These are phyloP conservation scores for Gallinago media DNA, from an alignment of 2,113 vertebrate species.

Conservation along the genomic window DNA sequence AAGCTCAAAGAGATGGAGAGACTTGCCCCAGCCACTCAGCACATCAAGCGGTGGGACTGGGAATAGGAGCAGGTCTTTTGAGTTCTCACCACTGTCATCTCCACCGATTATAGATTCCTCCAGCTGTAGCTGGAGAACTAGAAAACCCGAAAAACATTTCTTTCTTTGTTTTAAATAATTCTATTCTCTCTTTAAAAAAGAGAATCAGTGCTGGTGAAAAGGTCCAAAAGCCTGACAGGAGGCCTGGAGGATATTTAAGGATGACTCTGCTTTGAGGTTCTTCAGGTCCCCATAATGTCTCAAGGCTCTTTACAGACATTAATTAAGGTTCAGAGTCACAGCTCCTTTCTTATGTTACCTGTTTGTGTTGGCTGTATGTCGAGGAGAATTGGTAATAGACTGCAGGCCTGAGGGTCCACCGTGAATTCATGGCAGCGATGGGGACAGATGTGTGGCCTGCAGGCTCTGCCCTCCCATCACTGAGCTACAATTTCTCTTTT, in stretches of 20 bases:
- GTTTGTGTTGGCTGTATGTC: not conserved
- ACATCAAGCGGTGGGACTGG: not conserved
- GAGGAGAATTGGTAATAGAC: not conserved
- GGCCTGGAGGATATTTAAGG: not conserved
- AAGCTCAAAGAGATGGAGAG: not conserved
- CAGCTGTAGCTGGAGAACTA: not conserved
- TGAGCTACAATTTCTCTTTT: not conserved
- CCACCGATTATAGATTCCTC: not conserved
- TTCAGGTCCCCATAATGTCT: not conserved
- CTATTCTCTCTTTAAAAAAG: not conserved
- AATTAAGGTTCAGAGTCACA: not conserved
- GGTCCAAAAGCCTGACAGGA: not conserved
- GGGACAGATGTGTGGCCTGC: not conserved
- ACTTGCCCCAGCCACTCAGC: not conserved
- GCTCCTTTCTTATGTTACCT: not conserved
- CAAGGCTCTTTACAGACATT: not conserved
- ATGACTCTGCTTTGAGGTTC: not conserved
- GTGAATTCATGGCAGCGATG: not conserved
- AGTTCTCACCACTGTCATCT: not conserved
- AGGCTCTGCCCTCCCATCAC: not conserved
- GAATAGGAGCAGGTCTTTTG: not conserved
- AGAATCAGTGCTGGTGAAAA: not conserved
- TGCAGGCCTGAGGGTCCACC: not conserved
- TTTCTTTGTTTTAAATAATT: not conserved
- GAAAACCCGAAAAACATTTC: not conserved